A percentile compares a stretch with the other conserved stretches of the same genome.
phyloP scores from a whole-genome alignment of 2,888 invertebrate genomes.

The Rhimphoctona megacephalus region DNA sequence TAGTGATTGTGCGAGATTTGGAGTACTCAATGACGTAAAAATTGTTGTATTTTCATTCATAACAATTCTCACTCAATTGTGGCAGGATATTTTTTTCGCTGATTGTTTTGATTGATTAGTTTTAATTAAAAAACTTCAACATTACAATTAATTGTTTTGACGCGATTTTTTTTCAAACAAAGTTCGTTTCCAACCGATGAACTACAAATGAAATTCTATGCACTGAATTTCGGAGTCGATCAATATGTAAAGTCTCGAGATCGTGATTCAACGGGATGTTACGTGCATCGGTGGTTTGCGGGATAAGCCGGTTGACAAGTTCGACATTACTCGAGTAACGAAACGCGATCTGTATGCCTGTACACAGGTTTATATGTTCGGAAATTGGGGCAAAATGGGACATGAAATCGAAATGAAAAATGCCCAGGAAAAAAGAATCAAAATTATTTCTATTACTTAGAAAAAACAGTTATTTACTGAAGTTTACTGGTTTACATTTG shows the following conservation, averaged over 20 bases:
- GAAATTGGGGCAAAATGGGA: background rate
- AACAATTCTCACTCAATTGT: background rate
- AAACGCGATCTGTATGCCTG: background rate
- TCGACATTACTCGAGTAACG: conserved; percentile 26
- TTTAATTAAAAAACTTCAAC: background rate
- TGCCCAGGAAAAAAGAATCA: background rate
- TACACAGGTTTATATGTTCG: too few relatives aligned
- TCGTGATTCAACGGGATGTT: conserved; percentile 16
- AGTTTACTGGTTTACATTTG: background rate
- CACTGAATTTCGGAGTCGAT: conserved; percentile 9
- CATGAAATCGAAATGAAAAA: background rate
- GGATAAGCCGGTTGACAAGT: conserved; percentile 35
- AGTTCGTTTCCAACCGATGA: background rate
- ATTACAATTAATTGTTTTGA: background rate
- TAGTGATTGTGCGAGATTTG: background rate
- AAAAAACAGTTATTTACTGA: background rate
- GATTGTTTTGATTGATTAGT: background rate
- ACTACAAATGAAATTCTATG: conserved; percentile 2
- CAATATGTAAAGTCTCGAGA: conserved; percentile 7
- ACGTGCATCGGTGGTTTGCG: conserved; percentile 30
- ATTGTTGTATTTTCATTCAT: background rate
- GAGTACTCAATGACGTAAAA: background rate
- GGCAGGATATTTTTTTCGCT: background rate
- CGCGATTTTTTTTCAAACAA: background rate
- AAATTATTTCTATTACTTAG: background rate